These are phyloP conservation scores for Teleopsis dalmanni DNA, from an alignment of 1,140 invertebrate genomes.

Conservation along the genomic window DNA sequence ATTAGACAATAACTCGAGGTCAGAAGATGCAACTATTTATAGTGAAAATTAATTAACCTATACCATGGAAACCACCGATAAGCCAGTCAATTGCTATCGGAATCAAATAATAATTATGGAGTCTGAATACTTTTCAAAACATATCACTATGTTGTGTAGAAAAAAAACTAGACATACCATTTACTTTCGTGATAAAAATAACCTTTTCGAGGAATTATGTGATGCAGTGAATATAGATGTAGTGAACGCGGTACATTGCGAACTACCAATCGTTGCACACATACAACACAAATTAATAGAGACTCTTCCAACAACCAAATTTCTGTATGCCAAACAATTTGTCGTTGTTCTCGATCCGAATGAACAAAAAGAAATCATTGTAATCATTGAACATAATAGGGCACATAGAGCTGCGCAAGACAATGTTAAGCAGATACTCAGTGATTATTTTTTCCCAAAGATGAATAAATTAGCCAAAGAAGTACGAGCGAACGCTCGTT, in stretches of 20 bases:
- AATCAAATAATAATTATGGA: slow-evolving; percentile 11
- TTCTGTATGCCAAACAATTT: slow-evolving; percentile 4
- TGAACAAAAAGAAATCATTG: slow-evolving; percentile 5
- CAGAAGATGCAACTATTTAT: slow-evolving; percentile 7
- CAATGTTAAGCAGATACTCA: slow-evolving; percentile 13
- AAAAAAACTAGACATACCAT: slow-evolving; percentile 8
- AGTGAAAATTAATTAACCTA: not conserved
- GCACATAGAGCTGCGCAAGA: slow-evolving; percentile 12
- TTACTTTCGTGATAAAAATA: not conserved
- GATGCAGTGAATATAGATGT: not conserved
- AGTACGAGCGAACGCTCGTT: too few relatives aligned
- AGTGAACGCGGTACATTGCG: slow-evolving; percentile 12
- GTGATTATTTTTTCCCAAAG: slow-evolving; percentile 16
- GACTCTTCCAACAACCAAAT: slow-evolving; percentile 5
- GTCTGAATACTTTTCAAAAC: not conserved
- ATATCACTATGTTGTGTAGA: slow-evolving; percentile 11
- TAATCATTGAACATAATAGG: slow-evolving; percentile 9
- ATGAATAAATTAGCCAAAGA: slow-evolving; percentile 10
- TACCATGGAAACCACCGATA: slow-evolving; percentile 9
- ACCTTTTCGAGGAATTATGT: not conserved
- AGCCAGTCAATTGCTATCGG: slow-evolving; percentile 12
- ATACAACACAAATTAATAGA: slow-evolving; percentile 7
- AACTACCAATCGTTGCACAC: not conserved
- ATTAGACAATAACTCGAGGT: slow-evolving; percentile 3
- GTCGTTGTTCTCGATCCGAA: slow-evolving; percentile 2